phyloP scores from a whole-genome alignment of 2,797 vertebrate genomes.

The Acipenser transmontanus region DNA sequence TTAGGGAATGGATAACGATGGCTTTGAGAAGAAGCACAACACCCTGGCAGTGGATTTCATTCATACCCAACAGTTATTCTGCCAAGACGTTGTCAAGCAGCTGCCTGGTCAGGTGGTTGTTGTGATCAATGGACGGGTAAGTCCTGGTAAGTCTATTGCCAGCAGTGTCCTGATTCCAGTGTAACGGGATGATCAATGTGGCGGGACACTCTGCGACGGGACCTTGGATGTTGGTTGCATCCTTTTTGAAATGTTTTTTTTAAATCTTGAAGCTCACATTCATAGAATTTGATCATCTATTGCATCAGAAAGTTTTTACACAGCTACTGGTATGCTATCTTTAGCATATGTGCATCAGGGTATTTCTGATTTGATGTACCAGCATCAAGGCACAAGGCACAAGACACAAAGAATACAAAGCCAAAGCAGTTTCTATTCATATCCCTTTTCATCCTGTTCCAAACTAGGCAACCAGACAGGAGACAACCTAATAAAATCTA shows the following conservation, averaged over 20 bases:
- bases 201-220: too few relatives aligned
- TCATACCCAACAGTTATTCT: slow-evolving; percentile 79
- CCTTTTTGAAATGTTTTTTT: too few relatives aligned
- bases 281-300: too few relatives aligned
- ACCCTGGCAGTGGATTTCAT: slow-evolving; percentile 82
- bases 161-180: too few relatives aligned
- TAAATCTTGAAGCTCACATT: too few relatives aligned
- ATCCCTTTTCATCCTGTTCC: slow-evolving; percentile 38
- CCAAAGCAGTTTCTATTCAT: slow-evolving; percentile 46
- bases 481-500: too few relatives aligned
- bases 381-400: slow-evolving; percentile 29
- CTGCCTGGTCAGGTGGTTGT: slow-evolving; percentile 73
- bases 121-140: slow-evolving; percentile 88
- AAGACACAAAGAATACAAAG: slow-evolving; percentile 41
- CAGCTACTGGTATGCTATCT: slow-evolving; percentile 17
- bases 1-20: slow-evolving; percentile 77
- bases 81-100: slow-evolving; percentile 78
- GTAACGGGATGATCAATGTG: too few relatives aligned
- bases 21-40: slow-evolving; percentile 93
- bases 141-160: slow-evolving; percentile 25
- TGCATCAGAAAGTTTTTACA: slow-evolving; percentile 6
- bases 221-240: too few relatives aligned
- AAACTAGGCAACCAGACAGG: not conserved
- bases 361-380: slow-evolving; percentile 39
- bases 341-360: not conserved